Evolutionary conservation across 2,888 invertebrate genomes (phyloP).

Genomic region (Drosophila birchii): DNA sequence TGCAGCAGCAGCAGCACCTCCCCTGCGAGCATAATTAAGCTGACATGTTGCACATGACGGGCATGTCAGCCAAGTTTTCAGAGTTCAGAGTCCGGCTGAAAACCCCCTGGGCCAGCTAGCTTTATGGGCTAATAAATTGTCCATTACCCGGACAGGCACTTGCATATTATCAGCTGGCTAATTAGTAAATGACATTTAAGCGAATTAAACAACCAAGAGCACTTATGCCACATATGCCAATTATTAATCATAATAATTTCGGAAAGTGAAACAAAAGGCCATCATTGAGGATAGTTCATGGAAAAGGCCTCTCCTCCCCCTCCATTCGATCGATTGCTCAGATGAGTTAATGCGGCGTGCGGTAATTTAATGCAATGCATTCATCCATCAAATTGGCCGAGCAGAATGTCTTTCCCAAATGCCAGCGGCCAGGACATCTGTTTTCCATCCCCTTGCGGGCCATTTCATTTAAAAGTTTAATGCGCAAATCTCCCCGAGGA

Average conservation of each 20-base stretch:
- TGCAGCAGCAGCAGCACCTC: slow-evolving; percentile 3
- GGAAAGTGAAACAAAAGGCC: not conserved
- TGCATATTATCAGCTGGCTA: slow-evolving; percentile 28
- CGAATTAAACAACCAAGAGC: slow-evolving; percentile 19
- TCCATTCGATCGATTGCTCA: not conserved
- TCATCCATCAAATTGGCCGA: slow-evolving; percentile 27
- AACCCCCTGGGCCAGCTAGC: slow-evolving; percentile 21
- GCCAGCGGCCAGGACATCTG: slow-evolving; percentile 19
- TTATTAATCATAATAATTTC: slow-evolving; percentile 27
- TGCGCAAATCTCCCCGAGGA: slow-evolving; percentile 4
- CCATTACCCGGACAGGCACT: slow-evolving; percentile 26
- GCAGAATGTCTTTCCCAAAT: slow-evolving; percentile 1
- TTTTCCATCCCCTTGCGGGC: slow-evolving; percentile 2
- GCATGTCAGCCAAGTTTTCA: slow-evolving; percentile 52
- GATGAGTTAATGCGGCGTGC: slow-evolving; percentile 30
- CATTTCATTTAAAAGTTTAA: slow-evolving; percentile 23
- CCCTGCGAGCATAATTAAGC: slow-evolving; percentile 56
- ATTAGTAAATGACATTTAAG: slow-evolving; percentile 25
- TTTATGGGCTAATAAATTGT: slow-evolving; percentile 35
- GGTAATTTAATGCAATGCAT: slow-evolving; percentile 17
- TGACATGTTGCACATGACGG: slow-evolving; percentile 72
- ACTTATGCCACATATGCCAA: slow-evolving; percentile 4
- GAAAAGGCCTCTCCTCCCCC: not conserved
- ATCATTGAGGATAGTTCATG: slow-evolving; percentile 3
- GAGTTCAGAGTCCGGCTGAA: slow-evolving; percentile 1